A percentile compares a stretch with the other conserved stretches of the same genome.
phyloP scores from a whole-genome alignment of 2,113 vertebrate genomes.

The Mobula hypostoma region DNA sequence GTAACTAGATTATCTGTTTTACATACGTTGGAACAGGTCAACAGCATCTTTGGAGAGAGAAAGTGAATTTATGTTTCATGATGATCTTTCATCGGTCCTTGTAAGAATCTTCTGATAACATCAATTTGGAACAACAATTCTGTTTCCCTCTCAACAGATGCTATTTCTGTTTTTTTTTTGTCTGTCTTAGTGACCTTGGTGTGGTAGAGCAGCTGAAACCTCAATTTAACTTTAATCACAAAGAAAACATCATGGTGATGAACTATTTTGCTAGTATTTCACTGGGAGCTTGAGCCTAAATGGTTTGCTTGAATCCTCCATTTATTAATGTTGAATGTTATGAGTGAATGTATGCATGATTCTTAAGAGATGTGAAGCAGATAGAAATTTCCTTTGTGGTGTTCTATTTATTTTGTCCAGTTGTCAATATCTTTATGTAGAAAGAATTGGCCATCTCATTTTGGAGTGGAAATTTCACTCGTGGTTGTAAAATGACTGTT shows the following conservation, averaged over 20 bases:
- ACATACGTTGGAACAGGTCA: too few relatives aligned
- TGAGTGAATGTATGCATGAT: neutral
- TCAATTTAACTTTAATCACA: too few relatives aligned
- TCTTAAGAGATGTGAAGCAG: neutral
- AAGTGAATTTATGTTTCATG: too few relatives aligned
- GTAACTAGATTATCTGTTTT: neutral
- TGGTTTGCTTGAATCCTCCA: neutral
- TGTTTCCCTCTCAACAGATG: too few relatives aligned
- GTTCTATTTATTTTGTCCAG: neutral
- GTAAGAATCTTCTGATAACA: too few relatives aligned
- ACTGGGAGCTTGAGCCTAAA: neutral
- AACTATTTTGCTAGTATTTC: neutral
- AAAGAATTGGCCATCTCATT: neutral
- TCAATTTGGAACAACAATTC: too few relatives aligned
- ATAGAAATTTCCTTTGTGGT: neutral
- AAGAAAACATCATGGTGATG: too few relatives aligned
- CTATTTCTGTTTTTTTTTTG: neutral
- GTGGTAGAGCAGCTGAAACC: neutral
- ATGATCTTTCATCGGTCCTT: too few relatives aligned
- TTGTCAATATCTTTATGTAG: neutral
- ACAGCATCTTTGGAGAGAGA: too few relatives aligned
- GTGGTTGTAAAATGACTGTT: neutral
- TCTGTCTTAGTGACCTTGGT: neutral
- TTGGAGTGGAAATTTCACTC: neutral
- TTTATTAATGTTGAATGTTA: neutral